Evolutionary conservation across 2,888 invertebrate species (phyloP), one percentile per base, ranked within the genome.

Genomic region (Conomelus anceps): DNA sequence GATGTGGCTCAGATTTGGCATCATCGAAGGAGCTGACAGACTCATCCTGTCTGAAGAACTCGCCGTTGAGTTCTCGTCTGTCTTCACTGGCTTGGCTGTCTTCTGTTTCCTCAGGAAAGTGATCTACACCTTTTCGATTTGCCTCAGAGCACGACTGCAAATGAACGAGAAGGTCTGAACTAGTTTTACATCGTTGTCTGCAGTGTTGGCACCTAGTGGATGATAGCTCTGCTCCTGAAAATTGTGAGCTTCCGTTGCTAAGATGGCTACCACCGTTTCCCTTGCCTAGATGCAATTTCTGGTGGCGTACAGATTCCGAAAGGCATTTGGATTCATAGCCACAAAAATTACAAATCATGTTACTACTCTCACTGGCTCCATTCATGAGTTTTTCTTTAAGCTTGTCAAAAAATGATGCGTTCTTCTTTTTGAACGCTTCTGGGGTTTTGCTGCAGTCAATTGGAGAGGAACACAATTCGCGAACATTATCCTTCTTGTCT

Each of bases 141-240:
- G 89, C 90, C 22, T 90, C 91, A 85, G 89, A 93, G 92, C 98
- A 98, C 63, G 95, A 95, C 93, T 96, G 95, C 93, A 97, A 94
- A 93, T 98, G 98, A 90, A 95, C 94, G 91, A 96, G 94, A 87
- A 98, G 94, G 93, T 97, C 98, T 3, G 96, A 95, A 91, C 97
- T 97, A 24, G 97, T 97, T 93, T 98, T 98, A 93, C 97, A 98
- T 90, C 97, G 95, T 93, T 97, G 97, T 91, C 97, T 95, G 93
- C 98, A 98, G 92, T 96, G 96, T 93, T 97, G 97, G 93, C 98
- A 98, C 90, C 98, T 95, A 88, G 97, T 96, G 20, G 97, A 96
- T 1, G 92, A 92, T 6, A 92, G 91, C 17, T 91, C 92, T 1
- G 91, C 90, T 22, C 89, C 89, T 24, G 89, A 89, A n/a, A 89